Base-by-base conservation (phyloP, 2,797 vertebrate genomes). In the Synaphobranchus kaupii region DNA sequence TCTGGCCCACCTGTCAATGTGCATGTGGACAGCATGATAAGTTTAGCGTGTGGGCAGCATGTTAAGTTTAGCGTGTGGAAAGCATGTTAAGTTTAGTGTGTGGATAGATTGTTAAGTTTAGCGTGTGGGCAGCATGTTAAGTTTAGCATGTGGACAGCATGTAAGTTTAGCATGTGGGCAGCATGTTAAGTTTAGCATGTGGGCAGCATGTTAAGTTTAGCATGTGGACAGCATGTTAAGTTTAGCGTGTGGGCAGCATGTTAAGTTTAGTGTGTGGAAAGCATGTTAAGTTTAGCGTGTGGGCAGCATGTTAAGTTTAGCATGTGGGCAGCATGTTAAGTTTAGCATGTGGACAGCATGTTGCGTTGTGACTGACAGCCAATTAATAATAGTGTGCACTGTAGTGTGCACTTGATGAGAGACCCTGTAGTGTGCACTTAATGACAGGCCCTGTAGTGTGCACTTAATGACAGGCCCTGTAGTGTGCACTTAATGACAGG, bases 1-100 rank as follows among this genome's bases (percentile, higher is more conserved):
- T 66, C 84, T 83, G 84, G 54, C 50, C 71, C 56, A 81, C 84
- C 84, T 54, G 87, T 85, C 84, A 88, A 82, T 56, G 13, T 39
- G 39, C 39, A 39, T 39, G 39, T 39, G 39, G 39, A 39, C 39
- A 39, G 50, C 50, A 52, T 52, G 50, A 7, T 88, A 83, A 71
- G 13, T 58, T 60, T 85, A 47, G 71, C 31, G 71, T 85, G 50
- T 85, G 28, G 39, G 47, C 39, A 47, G 39, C 15, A 47, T 78
- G 73, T 78, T 54, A 31, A 15, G 44, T n/a, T 66, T 10, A 15
- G 20, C 66, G 22, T n/a, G 84, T 60, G 20, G 80, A 80, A n/a
- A 10, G 22, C n/a, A 28, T 66, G 34, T 78, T 76, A 39, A 25
- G 48, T 81, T 48, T 88, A 60, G 15, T 28, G 60, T 85, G 87